These are phyloP conservation scores for Rhinichthys klamathensis DNA, from an alignment of 2,113 vertebrate species.

Conservation along the genomic window DNA sequence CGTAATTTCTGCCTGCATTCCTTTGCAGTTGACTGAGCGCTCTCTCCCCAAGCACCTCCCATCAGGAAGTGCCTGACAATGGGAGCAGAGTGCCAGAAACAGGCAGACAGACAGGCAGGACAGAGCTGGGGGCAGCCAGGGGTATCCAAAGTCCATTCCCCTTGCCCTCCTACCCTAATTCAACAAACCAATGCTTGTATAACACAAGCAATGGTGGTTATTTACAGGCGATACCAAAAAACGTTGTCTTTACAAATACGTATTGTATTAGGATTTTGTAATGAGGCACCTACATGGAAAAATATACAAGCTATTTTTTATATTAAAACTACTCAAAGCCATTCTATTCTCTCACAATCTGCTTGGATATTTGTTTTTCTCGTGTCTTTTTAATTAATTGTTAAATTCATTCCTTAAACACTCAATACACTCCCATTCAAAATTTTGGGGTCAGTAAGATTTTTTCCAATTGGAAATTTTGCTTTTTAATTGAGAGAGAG, in stretches of 20 bases:
- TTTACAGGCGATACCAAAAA: not conserved
- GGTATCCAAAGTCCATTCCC: constrained; percentile 44
- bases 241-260: not conserved
- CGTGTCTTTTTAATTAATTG: not conserved
- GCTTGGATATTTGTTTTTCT: not conserved
- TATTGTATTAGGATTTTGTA: too few relatives aligned
- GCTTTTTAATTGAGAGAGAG: not conserved
- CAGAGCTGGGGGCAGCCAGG: constrained; percentile 55
- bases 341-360: not conserved
- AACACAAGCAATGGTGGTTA: not conserved
- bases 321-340: not conserved
- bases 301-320: not conserved
- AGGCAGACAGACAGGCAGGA: constrained; percentile 74
- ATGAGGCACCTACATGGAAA: not conserved
- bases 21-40: constrained; percentile 77
- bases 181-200: constrained; percentile 14
- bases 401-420: not conserved
- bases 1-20: constrained; percentile 75
- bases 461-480: not conserved
- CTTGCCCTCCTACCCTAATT: constrained; percentile 4
- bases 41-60: constrained; percentile 73
- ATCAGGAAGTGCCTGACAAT: constrained; percentile 80
- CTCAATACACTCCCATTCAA: not conserved
- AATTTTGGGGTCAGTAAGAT: not conserved
- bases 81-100: constrained; percentile 78